Base-by-base conservation (phyloP, 2,888 invertebrate species). In the Lasiommata megera region DNA sequence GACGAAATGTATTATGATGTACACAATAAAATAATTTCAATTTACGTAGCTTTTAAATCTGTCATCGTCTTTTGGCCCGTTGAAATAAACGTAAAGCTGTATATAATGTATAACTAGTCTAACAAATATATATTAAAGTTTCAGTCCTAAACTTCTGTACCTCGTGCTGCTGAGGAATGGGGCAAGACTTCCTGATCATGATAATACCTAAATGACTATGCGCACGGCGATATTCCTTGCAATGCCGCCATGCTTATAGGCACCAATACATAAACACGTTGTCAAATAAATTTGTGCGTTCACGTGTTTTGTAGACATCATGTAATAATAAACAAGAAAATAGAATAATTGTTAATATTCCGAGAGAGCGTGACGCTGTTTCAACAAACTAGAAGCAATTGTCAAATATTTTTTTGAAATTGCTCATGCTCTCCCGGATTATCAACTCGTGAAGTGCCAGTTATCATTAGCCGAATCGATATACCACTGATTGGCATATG, bases 201-300 rank as follows among this genome's bases (percentile, higher is more conserved):
- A 53, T 34, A 34, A 34, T 34, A 34, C 11, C 34, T 9, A 34
- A 34, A 11, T 11, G 34, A 9, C 34, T 34, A 3, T 34, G 31
- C 9, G 11, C 34, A 34, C 34, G 11, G 11, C 3, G 34, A 31
- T 11, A 34, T 3, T 23, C 5, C 5, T 23, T 5, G 5, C 23
- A 23, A 34, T 34, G 11, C 9, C 34, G 11, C 11, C 11, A 34
- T 34, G 34, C 11, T 3, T 40, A n/a, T 34, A 41, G 12, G 38
- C 23, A 29, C 11, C 28, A 18, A 56, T 23, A 36, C n/a, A 31
- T 38, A 43, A 34, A 40, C 43, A 56, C 11, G 11, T 34, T 38
- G 17, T 38, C 9, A 41, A 54, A 57, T 16, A 41, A 56, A 58
- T 58, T 61, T 54, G 61, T 61, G 61, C 61, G 56, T 52, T 54